These are phyloP conservation scores for Drosophila prolongata DNA, from an alignment of 2,888 invertebrate genomes.

Conservation along the genomic window DNA sequence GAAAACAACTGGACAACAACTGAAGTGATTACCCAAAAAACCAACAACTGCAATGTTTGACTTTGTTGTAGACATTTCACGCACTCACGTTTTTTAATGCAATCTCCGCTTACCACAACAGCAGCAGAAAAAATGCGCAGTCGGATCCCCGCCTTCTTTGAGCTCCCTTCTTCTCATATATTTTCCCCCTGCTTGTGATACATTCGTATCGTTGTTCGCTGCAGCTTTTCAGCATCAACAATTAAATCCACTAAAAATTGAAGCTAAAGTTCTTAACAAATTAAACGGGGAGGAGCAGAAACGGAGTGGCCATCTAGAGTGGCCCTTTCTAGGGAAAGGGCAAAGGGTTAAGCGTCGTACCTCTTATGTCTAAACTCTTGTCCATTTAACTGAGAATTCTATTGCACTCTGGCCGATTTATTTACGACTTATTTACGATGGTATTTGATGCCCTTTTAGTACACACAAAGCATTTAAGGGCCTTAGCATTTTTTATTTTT, in stretches of 20 bases:
- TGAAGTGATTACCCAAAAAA: slow-evolving; percentile 36
- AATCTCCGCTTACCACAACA: slow-evolving; percentile 32
- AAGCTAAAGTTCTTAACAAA: background rate
- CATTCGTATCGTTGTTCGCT: slow-evolving; percentile 15
- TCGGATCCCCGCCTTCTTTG: background rate
- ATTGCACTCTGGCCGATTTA: slow-evolving; percentile 12
- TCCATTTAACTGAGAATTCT: slow-evolving; percentile 8
- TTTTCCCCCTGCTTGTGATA: slow-evolving; percentile 9
- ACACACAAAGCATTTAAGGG: background rate
- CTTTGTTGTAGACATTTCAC: slow-evolving; percentile 58
- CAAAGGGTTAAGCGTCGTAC: background rate
- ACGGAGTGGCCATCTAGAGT: background rate
- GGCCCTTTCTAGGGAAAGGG: background rate
- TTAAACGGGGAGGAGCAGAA: background rate
- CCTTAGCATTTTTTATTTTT: background rate
- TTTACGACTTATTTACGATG: slow-evolving; percentile 20
- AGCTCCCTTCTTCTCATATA: slow-evolving; percentile 10
- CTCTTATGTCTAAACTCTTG: background rate
- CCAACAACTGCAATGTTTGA: slow-evolving; percentile 30
- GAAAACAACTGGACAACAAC: slow-evolving; percentile 40
- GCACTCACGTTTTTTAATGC: slow-evolving; percentile 77
- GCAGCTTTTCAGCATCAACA: slow-evolving; percentile 38
- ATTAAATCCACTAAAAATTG: slow-evolving; percentile 52
- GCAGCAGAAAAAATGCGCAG: slow-evolving; percentile 16
- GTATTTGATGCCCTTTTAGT: slow-evolving; percentile 2